Conservation (phyloP, 1,140 invertebrate genomes). For the Brachionus rubens region DNA sequence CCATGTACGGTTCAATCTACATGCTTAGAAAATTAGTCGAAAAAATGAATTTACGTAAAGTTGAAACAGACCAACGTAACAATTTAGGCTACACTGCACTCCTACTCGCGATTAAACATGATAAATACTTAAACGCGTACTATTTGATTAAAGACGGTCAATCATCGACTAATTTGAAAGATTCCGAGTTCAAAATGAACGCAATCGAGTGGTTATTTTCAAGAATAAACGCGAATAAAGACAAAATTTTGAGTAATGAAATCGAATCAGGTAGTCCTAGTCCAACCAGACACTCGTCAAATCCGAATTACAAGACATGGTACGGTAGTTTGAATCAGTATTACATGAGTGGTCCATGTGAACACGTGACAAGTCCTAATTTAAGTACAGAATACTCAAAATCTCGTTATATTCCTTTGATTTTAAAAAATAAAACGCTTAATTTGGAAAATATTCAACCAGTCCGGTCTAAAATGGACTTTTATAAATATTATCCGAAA, state of each 20-base stretch:
- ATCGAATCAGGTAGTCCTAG: neutral
- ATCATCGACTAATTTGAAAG: slow-evolving; percentile 17
- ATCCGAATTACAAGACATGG: slow-evolving; percentile 20
- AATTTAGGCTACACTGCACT: slow-evolving; percentile 32
- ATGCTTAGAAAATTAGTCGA: slow-evolving; percentile 13
- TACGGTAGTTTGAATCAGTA: slow-evolving; percentile 28
- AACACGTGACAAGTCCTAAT: slow-evolving; percentile 15
- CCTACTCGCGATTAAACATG: slow-evolving; percentile 15
- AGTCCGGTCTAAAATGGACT: neutral
- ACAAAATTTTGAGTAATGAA: slow-evolving; percentile 20
- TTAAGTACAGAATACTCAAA: neutral
- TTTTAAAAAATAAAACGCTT: slow-evolving; percentile 26
- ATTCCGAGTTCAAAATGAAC: slow-evolving; percentile 16
- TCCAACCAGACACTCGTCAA: neutral
- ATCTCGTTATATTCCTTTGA: neutral
- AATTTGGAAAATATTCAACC: slow-evolving; percentile 17
- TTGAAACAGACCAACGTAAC: neutral
- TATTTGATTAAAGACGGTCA: slow-evolving; percentile 15
- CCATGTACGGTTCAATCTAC: neutral
- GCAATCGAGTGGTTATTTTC: slow-evolving; percentile 31
- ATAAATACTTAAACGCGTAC: neutral
- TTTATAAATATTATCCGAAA: neutral
- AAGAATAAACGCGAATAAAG: neutral
- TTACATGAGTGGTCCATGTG: neutral
- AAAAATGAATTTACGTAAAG: neutral